phyloP scores from a whole-genome alignment of 2,113 vertebrate genomes.

The western clawed frog (Xenopus tropicalis) region DNA sequence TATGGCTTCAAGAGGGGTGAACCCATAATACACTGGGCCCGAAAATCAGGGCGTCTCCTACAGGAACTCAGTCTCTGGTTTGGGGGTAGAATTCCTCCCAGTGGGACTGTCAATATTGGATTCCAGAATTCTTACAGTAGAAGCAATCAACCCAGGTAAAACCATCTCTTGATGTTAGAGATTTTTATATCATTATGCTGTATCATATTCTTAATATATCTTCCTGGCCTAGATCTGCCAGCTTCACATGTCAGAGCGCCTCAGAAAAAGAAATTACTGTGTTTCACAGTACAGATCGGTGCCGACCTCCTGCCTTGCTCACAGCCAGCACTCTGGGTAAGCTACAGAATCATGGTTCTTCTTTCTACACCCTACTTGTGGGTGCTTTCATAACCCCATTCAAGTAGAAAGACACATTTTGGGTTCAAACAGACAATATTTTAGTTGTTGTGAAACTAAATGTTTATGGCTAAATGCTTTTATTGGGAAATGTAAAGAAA shows the following conservation, averaged over 20 bases:
- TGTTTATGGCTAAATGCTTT: too few relatives aligned
- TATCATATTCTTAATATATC: neutral
- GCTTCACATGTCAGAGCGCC: constrained; percentile 33
- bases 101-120: neutral
- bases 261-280: constrained; percentile 16
- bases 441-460: too few relatives aligned
- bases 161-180: neutral
- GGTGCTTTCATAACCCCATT: too few relatives aligned
- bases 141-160: constrained; percentile 9
- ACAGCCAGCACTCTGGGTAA: constrained; percentile 65
- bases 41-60: constrained; percentile 36
- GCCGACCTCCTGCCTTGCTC: constrained; percentile 51
- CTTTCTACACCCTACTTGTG: too few relatives aligned
- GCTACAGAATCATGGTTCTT: neutral
- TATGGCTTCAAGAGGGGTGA: constrained; percentile 40
- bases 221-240: neutral
- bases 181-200: neutral
- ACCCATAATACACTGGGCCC: constrained; percentile 43
- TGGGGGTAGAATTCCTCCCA: constrained; percentile 55
- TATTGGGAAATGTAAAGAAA: too few relatives aligned
- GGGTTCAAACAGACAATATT: too few relatives aligned
- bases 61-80: constrained; percentile 68
- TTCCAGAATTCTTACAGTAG: neutral
- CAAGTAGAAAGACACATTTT: too few relatives aligned
- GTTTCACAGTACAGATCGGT: constrained; percentile 10